Percentiles rank a stretch among this genome's conserved stretches.
These are phyloP conservation scores for Paradoxurus hermaphroditus DNA, from an alignment of 2,113 vertebrate genomes.

Conservation along the genomic window DNA sequence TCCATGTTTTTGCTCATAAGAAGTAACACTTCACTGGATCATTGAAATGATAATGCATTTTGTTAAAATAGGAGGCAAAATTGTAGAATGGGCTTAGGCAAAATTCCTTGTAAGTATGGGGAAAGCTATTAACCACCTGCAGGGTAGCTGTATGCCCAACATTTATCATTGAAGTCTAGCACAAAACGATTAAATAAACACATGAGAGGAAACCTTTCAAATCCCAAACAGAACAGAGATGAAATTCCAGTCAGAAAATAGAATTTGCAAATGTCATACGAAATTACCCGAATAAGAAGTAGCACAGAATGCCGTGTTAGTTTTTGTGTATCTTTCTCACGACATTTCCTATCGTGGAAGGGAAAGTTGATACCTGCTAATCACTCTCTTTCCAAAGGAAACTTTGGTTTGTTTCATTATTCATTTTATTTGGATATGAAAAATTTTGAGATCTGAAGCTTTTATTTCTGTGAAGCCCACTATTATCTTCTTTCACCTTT, in stretches of 20 bases:
- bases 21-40: background rate
- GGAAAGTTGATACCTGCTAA: background rate
- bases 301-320: background rate
- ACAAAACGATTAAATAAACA: background rate
- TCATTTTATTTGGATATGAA: background rate
- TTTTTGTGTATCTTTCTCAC: background rate
- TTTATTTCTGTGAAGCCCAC: background rate
- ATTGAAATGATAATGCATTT: background rate
- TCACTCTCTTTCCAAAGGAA: background rate
- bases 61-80: background rate
- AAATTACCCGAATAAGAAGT: background rate
- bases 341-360: background rate
- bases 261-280: background rate
- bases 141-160: background rate
- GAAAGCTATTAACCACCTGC: slow-evolving; percentile 1
- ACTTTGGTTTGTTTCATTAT: background rate
- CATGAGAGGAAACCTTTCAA: background rate
- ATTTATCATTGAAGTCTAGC: background rate
- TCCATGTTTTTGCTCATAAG: background rate
- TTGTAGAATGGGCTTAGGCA: background rate
- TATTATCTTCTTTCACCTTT: background rate
- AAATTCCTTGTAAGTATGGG: background rate
- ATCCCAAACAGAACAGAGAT: background rate
- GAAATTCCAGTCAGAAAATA: background rate
- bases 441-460: background rate